A percentile compares a stretch with the other conserved stretches of the same genome.
Conservation (phyloP, 2,797 vertebrate species). For the Bradypus variegatus region DNA sequence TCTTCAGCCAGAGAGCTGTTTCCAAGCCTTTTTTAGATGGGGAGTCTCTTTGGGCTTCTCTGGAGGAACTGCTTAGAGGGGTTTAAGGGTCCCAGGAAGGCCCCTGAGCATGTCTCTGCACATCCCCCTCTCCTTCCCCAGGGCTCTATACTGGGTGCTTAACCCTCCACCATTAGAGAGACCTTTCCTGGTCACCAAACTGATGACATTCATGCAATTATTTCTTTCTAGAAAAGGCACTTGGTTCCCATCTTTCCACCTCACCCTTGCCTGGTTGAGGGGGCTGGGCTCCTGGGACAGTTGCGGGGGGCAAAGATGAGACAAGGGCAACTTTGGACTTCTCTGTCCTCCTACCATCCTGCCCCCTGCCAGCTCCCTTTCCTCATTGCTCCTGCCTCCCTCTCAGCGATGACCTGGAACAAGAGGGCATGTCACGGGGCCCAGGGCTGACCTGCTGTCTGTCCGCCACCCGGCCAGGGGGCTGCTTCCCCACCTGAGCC, state of each 20-base stretch:
- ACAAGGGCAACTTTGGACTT: background rate
- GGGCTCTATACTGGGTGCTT: background rate
- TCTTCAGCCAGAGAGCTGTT: background rate
- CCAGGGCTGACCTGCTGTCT: too few relatives aligned
- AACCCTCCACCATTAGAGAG: slow-evolving; percentile 31
- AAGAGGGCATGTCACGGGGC: fast-evolving
- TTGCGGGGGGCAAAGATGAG: background rate
- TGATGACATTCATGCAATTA: background rate
- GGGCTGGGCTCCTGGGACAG: background rate
- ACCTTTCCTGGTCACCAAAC: too few relatives aligned
- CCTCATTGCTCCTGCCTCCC: background rate
- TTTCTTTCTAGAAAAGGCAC: background rate
- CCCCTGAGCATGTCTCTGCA: too few relatives aligned
- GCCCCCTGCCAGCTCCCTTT: fast-evolving
- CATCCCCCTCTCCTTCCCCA: too few relatives aligned
- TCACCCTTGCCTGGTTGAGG: background rate
- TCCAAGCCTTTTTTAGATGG: too few relatives aligned
- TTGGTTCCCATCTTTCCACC: fast-evolving
- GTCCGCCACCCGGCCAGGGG: fast-evolving
- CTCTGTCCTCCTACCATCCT: background rate
- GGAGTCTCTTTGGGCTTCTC: background rate
- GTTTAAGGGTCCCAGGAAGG: background rate
- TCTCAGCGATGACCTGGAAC: background rate
- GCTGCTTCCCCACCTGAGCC: background rate
- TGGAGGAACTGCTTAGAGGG: background rate